A percentile compares a stretch with the other conserved stretches of the same genome.
Evolutionary conservation across 2,797 vertebrate species (phyloP).

Genomic region (Danio choprae): DNA sequence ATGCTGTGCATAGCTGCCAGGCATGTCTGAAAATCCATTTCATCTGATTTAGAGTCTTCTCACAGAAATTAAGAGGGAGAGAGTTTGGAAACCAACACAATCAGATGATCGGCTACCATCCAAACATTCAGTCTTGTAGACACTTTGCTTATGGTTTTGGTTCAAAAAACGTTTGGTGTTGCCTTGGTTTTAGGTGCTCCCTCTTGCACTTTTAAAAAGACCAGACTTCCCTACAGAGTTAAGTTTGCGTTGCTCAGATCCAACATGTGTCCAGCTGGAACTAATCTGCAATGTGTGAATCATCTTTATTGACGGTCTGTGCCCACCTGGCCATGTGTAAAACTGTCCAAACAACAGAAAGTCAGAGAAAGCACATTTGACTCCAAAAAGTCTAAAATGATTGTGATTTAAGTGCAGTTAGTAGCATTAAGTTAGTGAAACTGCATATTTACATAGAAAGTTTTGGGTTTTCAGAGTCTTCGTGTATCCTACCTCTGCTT

Average conservation of each 20-base stretch:
- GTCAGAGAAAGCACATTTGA: background rate
- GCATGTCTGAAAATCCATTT: slow-evolving; percentile 32
- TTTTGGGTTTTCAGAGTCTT: slow-evolving; percentile 13
- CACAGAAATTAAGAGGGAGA: slow-evolving; percentile 14
- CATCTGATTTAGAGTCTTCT: slow-evolving; percentile 40
- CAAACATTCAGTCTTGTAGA: slow-evolving; percentile 8
- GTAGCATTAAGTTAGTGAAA: background rate
- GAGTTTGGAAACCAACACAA: background rate
- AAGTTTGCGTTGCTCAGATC: slow-evolving; percentile 5
- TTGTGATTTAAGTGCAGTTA: too few species aligned
- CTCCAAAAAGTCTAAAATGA: background rate
- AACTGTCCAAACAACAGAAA: background rate
- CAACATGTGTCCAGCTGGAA: slow-evolving; percentile 40
- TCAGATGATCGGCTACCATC: background rate
- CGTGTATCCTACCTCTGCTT: background rate
- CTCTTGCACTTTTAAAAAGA: background rate
- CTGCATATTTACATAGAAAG: background rate
- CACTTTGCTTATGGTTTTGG: background rate
- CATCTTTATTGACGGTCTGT: slow-evolving; percentile 35
- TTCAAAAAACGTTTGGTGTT: background rate
- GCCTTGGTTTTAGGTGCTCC: background rate
- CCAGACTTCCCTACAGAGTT: background rate
- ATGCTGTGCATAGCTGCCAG: slow-evolving; percentile 42
- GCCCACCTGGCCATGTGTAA: slow-evolving; percentile 38
- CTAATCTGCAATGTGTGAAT: slow-evolving; percentile 35